Percentiles rank a stretch among this genome's conserved stretches.
Evolutionary conservation across 2,888 invertebrate species (phyloP).

Genomic region (Andrena bicolor): DNA sequence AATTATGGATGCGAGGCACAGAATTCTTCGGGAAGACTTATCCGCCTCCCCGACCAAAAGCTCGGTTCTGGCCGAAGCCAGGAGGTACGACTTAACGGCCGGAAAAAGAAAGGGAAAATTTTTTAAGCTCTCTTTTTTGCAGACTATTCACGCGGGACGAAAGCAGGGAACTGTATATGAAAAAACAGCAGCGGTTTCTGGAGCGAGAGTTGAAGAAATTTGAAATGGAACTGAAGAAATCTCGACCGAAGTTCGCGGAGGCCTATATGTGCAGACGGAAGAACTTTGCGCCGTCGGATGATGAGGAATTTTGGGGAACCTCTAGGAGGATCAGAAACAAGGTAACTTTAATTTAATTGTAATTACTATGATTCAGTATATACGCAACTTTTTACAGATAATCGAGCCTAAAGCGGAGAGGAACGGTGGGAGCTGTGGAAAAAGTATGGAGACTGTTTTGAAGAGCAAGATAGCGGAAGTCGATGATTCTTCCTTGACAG

Average conservation of each 20-base stretch:
- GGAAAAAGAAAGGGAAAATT: not conserved
- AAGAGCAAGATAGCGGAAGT: not conserved
- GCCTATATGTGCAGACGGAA: conserved; percentile 67
- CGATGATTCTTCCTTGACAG: not conserved
- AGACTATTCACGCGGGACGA: conserved; percentile 73
- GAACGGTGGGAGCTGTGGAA: not conserved
- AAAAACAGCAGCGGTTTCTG: conserved; percentile 72
- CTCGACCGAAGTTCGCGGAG: conserved; percentile 74
- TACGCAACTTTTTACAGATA: not conserved
- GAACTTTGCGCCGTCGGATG: conserved; percentile 68
- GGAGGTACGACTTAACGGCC: conserved; percentile 63
- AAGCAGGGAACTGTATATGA: conserved; percentile 64
- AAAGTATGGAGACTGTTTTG: not conserved
- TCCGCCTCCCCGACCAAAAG: conserved; percentile 54
- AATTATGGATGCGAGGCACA: conserved; percentile 78
- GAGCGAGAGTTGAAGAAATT: conserved; percentile 76
- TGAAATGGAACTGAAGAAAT: conserved; percentile 68
- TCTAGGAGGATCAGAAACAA: conserved; percentile 61
- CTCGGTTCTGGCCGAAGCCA: conserved; percentile 64
- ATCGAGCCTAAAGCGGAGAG: not conserved
- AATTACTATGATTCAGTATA: not conserved
- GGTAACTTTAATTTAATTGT: conserved; percentile 19
- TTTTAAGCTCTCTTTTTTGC: conserved; percentile 1
- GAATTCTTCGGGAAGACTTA: conserved; percentile 66
- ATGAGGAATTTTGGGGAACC: conserved; percentile 75